These are phyloP conservation scores for Eurystomus gularis DNA, from an alignment of 2,113 vertebrate genomes.

Conservation along the genomic window DNA sequence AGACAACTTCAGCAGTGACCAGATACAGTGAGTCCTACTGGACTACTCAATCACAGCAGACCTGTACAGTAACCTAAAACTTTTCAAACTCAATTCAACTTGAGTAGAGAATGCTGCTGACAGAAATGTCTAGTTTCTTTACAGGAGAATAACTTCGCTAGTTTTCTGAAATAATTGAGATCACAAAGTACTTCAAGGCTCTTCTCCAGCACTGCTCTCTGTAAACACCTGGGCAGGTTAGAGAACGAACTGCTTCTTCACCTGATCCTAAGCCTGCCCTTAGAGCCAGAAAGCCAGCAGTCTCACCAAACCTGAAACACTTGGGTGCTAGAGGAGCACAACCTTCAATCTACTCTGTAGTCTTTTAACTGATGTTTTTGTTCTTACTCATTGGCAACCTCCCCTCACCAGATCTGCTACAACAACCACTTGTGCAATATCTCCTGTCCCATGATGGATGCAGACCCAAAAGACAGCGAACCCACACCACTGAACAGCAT, in stretches of 20 bases:
- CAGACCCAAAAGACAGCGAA: not conserved
- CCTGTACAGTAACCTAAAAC: not conserved
- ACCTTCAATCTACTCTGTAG: not conserved
- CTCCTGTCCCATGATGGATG: accelerated
- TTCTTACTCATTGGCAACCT: not conserved
- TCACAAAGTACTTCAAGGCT: not conserved
- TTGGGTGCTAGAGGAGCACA: not conserved
- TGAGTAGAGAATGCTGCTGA: not conserved
- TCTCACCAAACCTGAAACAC: not conserved
- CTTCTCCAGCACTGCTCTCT: not conserved
- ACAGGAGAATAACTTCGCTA: not conserved
- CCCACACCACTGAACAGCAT: not conserved
- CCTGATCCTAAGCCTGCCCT: not conserved
- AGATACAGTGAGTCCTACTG: not conserved
- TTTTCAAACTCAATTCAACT: not conserved
- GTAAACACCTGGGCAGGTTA: not conserved
- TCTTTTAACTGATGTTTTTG: not conserved
- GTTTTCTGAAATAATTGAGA: not conserved
- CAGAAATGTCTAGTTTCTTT: not conserved
- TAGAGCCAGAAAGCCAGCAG: not conserved
- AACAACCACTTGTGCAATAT: not conserved
- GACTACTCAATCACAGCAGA: not conserved
- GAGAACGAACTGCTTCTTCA: not conserved
- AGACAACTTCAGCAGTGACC: not conserved
- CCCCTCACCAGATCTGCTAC: not conserved